Base-by-base conservation (phyloP, 2,888 invertebrate genomes). In the Athalia circularis region DNA sequence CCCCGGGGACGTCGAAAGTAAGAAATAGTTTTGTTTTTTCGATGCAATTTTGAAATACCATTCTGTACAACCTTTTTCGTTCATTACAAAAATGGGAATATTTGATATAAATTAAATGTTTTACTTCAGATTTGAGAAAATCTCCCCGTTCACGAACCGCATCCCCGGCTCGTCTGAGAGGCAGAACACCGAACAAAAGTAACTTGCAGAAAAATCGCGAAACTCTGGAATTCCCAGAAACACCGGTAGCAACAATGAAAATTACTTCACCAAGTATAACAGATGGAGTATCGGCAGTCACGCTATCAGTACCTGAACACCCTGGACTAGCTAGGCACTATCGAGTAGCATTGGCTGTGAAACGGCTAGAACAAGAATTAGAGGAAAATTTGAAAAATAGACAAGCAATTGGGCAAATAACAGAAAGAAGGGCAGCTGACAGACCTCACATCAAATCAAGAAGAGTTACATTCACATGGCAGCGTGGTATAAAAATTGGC, bases 391-490 rank as follows among this genome's bases (percentile, higher is more conserved):
- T 96, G 59, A 91, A 92, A 62, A 91, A 91, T 76, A 80, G 91
- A 85, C 85, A 92, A 84, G 90, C 95, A 62, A 95, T 96, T 82
- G 96, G 96, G 0, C 92, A 91, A 81, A 92, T 93, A 45, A 92
- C 92, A 67, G 92, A 92, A 15, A 91, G 92, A 62, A 91, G 91
- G 52, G 90, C 92, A 54, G 87, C 87, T 5, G 92, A 92, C 85
- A 94, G 93, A 88, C 93, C 94, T 86, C 95, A 95, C 83, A 94
- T 97, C 78, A 93, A 94, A 82, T 93, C 96, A 8, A 91, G 95
- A 50, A 94, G 95, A 87, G 96, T 98, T 64, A 95, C 95, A 81
- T 98, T 98, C 91, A 95, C 96, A 79, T 98, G 98, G 98, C 98
- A 98, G 91, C 92, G 97, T 11, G 98, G 98, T 4, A 95, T 97